Evolutionary conservation across 1,140 invertebrate species (phyloP).

Genomic region (Spodoptera litura): DNA sequence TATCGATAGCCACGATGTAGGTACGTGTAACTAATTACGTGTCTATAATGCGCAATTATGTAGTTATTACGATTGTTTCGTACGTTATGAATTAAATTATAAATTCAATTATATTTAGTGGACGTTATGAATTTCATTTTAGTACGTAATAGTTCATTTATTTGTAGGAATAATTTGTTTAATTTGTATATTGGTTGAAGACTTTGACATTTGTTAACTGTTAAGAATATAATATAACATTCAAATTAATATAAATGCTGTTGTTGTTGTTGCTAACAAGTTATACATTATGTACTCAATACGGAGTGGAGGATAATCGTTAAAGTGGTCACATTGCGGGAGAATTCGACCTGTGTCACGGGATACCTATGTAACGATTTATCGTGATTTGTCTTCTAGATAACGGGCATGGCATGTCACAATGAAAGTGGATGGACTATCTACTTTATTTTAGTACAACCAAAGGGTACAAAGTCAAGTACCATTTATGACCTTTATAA

Average conservation of each 20-base stretch:
- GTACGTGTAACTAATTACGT: conserved; percentile 61
- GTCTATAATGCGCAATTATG: conserved; percentile 75
- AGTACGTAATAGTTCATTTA: conserved; percentile 13
- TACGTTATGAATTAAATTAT: conserved; percentile 43
- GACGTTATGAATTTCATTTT: conserved; percentile 11
- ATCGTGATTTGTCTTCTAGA: conserved; percentile 62
- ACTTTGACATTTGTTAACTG: conserved; percentile 51
- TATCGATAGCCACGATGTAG: conserved; percentile 52
- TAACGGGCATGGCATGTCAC: conserved; percentile 66
- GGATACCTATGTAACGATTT: conserved; percentile 47
- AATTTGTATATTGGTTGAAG: conserved; percentile 33
- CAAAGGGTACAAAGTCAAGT: background rate
- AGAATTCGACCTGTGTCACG: conserved; percentile 26
- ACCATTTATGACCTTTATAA: background rate
- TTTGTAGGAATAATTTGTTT: conserved; percentile 20
- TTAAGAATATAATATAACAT: conserved; percentile 74
- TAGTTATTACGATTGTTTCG: conserved; percentile 54
- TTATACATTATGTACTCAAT: conserved; percentile 80
- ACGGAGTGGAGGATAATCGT: conserved; percentile 58
- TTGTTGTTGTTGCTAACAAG: conserved; percentile 78
- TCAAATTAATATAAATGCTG: conserved; percentile 76
- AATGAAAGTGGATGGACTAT: conserved; percentile 19
- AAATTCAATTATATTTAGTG: conserved; percentile 44
- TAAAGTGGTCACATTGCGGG: conserved; percentile 48
- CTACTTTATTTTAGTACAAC: conserved; percentile 10